A percentile compares a stretch with the other conserved stretches of the same genome.
Conservation (phyloP, 2,888 invertebrate species). For the Tupiocoris notatus region DNA sequence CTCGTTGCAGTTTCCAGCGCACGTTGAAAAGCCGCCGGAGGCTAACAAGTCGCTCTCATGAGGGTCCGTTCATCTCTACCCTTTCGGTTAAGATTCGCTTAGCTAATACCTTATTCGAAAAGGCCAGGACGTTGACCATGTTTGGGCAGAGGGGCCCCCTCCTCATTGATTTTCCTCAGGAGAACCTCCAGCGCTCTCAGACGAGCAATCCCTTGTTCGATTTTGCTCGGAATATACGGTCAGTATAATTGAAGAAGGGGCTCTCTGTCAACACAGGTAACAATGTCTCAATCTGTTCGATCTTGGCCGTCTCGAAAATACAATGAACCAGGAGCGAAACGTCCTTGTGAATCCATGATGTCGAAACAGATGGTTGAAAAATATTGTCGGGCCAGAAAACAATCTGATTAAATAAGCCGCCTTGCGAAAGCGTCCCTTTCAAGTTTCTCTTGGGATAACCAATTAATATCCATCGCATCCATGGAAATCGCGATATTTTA, state of each 20-base stretch:
- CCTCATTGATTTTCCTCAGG: neutral
- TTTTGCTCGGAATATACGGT: neutral
- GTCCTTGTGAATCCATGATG: neutral
- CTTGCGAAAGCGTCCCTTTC: too few species aligned
- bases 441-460: too few species aligned
- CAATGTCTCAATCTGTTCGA: slow-evolving; percentile 41
- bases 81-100: too few species aligned
- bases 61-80: slow-evolving; percentile 31
- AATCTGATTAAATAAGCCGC: too few species aligned
- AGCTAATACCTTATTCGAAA: slow-evolving; percentile 32
- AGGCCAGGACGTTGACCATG: slow-evolving; percentile 29
- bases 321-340: slow-evolving; percentile 15
- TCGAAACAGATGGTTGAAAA: neutral
- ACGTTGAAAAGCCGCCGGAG: slow-evolving; percentile 7
- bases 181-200: neutral
- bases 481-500: too few species aligned
- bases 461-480: too few species aligned
- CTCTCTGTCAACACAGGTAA: slow-evolving; percentile 38
- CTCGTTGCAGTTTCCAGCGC: slow-evolving; percentile 25
- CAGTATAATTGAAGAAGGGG: slow-evolving; percentile 35
- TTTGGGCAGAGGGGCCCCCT: slow-evolving; percentile 14
- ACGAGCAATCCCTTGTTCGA: neutral
- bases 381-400: neutral
- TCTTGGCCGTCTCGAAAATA: slow-evolving; percentile 20
- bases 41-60: slow-evolving; percentile 36